Conservation (phyloP, 2,797 vertebrate species). For the Muscicapa comitata region DNA sequence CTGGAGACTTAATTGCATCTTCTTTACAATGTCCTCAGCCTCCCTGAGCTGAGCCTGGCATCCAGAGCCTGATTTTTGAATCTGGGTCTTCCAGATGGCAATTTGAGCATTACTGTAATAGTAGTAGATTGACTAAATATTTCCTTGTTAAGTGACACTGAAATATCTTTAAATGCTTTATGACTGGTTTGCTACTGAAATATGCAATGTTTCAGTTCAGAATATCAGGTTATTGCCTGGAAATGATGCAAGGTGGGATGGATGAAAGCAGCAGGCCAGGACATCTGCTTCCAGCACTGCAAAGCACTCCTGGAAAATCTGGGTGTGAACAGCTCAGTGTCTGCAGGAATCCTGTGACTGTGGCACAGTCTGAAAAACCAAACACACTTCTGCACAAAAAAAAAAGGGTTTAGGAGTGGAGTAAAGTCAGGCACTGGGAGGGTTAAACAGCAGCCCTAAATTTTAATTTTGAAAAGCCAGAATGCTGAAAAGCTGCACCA, state of each 20-base stretch:
- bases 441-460: neutral
- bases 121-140: slow-evolving; percentile 41
- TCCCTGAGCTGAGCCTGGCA: slow-evolving; percentile 39
- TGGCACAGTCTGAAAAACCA: neutral
- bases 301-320: neutral
- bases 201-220: neutral
- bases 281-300: slow-evolving; percentile 23
- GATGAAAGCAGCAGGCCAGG: slow-evolving; percentile 22
- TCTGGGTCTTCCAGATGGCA: slow-evolving; percentile 55
- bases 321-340: neutral
- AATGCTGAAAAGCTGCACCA: neutral
- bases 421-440: neutral
- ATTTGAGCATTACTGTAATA: neutral
- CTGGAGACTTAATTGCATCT: slow-evolving; percentile 61
- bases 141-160: slow-evolving; percentile 55
- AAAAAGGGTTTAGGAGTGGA: neutral
- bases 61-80: slow-evolving; percentile 39
- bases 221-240: slow-evolving; percentile 43
- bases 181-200: slow-evolving; percentile 16
- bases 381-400: neutral
- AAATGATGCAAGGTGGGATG: slow-evolving; percentile 46
- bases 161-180: slow-evolving; percentile 40
- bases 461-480: neutral
- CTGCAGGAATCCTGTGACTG: neutral
- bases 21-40: slow-evolving; percentile 33